Evolutionary conservation across 2,888 invertebrate species (phyloP), one percentile per base, ranked within the genome.

Genomic region (Pristionchus maxplancki): DNA sequence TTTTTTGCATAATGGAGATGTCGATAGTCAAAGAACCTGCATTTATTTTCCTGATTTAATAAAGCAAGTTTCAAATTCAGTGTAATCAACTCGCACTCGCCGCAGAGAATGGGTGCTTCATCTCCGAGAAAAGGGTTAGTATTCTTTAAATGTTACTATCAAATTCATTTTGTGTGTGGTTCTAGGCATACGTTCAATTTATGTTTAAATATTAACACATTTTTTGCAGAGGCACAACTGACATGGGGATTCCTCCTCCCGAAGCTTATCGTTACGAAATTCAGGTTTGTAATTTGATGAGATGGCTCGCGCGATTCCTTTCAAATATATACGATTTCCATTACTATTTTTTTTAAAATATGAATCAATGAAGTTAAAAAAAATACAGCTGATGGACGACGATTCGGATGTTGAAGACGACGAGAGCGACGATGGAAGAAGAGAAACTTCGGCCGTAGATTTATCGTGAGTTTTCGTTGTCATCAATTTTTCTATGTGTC

Each of bases 261-360:
- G 90, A 90, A 1, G 17, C n/a, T 0, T 91, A 87, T 34, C 48
- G 88, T 37, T 91, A 91, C 48, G 88, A 53, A 78, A 64, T 85
- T 40, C 85, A 85, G 78, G 78, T 78, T 67, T 17, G 67, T 28
- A 13, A 5, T 67, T 67, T 28, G 34, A 8, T n/a, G n/a, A n/a
- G n/a, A n/a, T n/a, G n/a, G n/a, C n/a, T n/a, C n/a, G n/a, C n/a
- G n/a, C n/a, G n/a, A n/a, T n/a, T n/a, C n/a, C n/a, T n/a, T n/a
- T n/a, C n/a, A 31, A 11, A 67, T 9, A 15, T 28, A 31, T 62
- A 11, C 28, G 28, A 28, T 62, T n/a, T 28, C 62, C 11, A 8
- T 58, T 20, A 20, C 58, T 62, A 1, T 62, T 6, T 62, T 24
- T 62, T 62, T 24, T 28, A 11, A 24, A 24, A 62, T 0, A 62